A percentile compares a stretch with the other conserved stretches of the same genome.
These are phyloP conservation scores for Drosophila sechellia DNA, from an alignment of 1,140 invertebrate genomes.

Conservation along the genomic window DNA sequence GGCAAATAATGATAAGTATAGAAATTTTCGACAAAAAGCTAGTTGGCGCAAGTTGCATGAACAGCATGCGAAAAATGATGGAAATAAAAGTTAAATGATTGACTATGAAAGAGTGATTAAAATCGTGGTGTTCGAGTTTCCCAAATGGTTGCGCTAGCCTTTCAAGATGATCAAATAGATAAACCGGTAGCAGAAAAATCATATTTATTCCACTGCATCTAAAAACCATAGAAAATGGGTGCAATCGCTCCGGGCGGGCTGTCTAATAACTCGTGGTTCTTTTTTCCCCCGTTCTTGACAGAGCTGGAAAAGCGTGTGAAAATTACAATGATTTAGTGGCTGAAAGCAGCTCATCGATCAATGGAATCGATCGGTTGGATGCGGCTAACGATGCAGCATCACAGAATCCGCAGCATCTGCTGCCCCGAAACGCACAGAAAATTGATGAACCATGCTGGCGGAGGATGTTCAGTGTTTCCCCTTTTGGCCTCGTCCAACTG, in stretches of 20 bases:
- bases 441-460: constrained; percentile 47
- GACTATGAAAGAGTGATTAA: background rate
- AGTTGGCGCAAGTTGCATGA: constrained; percentile 19
- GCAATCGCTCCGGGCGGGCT: constrained; percentile 27
- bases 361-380: constrained; percentile 46
- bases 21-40: constrained; percentile 36
- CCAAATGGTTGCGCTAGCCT: too few relatives aligned
- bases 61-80: constrained; percentile 1
- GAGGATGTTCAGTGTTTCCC: constrained; percentile 5
- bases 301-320: constrained; percentile 50
- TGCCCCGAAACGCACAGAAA: constrained; percentile 46
- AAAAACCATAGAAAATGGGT: constrained; percentile 17
- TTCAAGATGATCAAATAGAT: background rate
- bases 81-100: constrained; percentile 3
- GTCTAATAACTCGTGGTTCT: constrained; percentile 7
- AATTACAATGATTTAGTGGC: constrained; percentile 58
- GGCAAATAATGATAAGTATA: constrained; percentile 54
- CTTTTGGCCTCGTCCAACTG: background rate
- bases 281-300: constrained; percentile 18
- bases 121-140: too few relatives aligned
- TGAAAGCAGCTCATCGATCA: constrained; percentile 53
- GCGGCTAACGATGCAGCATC: constrained; percentile 38
- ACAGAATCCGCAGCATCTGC: constrained; percentile 33
- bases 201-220: background rate
- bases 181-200: background rate